Percentiles rank a stretch among this genome's conserved stretches.
Evolutionary conservation across 2,797 vertebrate species (phyloP).

Genomic region (Thalassophryne amazonica): DNA sequence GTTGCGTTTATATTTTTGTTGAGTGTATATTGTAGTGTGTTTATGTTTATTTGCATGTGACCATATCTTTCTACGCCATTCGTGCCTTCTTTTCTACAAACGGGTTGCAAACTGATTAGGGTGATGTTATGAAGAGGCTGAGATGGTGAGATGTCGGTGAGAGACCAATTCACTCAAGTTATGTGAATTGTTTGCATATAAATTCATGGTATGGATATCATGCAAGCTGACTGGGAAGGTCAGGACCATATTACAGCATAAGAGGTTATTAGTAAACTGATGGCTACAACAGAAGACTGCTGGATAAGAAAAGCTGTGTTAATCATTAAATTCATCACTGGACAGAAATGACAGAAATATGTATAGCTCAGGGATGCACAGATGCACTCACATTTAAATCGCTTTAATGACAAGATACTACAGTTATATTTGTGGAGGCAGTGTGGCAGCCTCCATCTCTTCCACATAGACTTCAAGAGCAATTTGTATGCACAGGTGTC

Average conservation of each 20-base stretch:
- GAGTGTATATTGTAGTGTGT: too few relatives aligned
- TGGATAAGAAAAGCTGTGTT: neutral
- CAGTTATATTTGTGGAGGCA: too few relatives aligned
- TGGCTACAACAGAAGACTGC: constrained; percentile 6
- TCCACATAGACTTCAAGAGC: too few relatives aligned
- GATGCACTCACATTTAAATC: too few relatives aligned
- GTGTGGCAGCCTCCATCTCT: too few relatives aligned
- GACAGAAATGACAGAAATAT: neutral
- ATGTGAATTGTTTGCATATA: constrained; percentile 55
- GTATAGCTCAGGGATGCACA: too few relatives aligned
- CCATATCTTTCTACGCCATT: too few relatives aligned
- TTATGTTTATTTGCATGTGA: too few relatives aligned
- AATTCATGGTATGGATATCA: constrained; percentile 63
- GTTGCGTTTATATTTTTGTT: too few relatives aligned
- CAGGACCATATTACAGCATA: constrained; percentile 16
- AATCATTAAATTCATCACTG: neutral
- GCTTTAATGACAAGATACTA: too few relatives aligned
- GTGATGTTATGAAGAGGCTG: constrained; percentile 60
- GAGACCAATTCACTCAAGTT: constrained; percentile 45
- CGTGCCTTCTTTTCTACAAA: neutral
- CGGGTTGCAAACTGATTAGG: constrained; percentile 10
- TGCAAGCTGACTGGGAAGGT: constrained; percentile 52
- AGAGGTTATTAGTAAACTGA: constrained; percentile 1
- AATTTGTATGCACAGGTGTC: too few relatives aligned
- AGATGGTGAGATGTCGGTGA: constrained; percentile 66